Base-by-base conservation (phyloP, 2,888 invertebrate genomes). In the Chrysolina oricalcia region DNA sequence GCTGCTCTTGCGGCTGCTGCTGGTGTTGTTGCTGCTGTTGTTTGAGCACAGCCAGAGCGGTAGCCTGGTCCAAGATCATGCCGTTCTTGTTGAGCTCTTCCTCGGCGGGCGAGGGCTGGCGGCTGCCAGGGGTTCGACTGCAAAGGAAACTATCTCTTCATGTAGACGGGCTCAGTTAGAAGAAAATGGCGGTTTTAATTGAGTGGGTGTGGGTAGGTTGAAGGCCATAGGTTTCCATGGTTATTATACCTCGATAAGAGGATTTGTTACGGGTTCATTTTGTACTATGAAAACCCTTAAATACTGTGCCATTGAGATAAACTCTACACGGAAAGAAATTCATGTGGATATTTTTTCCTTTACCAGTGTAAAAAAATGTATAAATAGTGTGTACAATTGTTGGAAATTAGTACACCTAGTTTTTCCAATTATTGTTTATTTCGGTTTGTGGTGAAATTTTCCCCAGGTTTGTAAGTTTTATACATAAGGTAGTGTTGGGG, bases 61-160 rank as follows among this genome's bases (percentile, higher is more conserved):
- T 90, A 76, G 89, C 90, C 84, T 85, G 84, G 76, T 87, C 86
- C 68, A 87, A 82, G n/a, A 50, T 50, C 72, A 85, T 83, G 71
- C 88, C 84, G 83, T 92, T 92, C 86, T 93, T 93, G 78, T 90
- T 91, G 74, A 92, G 89, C 75, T 96, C 96, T 85, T 95, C 95
- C 89, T 97, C 97, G 17, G 96, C 96, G 67, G 97, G 97, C 59
- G 97, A 97, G 78, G 96, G 96, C 89, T 97, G 97, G 85, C 97
- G 93, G 85, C 97, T 97, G 70, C 96, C 96, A 53, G 96, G 96
- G 81, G 96, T 96, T 84, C 96, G 95, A 89, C 96, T 96, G 90
- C 70, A 91, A 90, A 78, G 77, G 70, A 81, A 81, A 78, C 80
- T 80, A 53, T 23, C 11, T 62, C 65, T 62, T 48, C 71, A 68